phyloP scores from a whole-genome alignment of 2,113 vertebrate species.

The Isichthys henryi region DNA sequence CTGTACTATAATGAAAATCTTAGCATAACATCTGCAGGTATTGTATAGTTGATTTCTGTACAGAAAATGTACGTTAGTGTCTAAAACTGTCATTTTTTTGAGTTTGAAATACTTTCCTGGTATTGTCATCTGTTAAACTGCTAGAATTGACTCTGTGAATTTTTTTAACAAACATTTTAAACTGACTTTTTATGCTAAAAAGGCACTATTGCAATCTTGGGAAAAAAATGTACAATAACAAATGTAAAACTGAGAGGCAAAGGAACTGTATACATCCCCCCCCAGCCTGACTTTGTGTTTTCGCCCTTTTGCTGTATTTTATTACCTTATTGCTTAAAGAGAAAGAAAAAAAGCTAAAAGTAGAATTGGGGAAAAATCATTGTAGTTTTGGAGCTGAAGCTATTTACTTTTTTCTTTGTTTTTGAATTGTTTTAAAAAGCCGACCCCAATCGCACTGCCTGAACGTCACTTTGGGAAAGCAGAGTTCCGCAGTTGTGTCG shows the following conservation, averaged over 20 bases:
- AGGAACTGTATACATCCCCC: background rate
- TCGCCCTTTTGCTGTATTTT: background rate
- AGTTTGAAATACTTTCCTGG: constrained; percentile 20
- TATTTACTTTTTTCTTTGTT: constrained; percentile 36
- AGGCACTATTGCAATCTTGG: constrained; percentile 10
- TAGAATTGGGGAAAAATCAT: constrained; percentile 47
- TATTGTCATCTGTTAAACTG: constrained; percentile 21
- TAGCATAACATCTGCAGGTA: constrained; percentile 84
- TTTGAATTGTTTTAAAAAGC: constrained; percentile 30
- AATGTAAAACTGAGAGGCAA: background rate
- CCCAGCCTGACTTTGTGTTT: background rate
- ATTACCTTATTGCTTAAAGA: constrained; percentile 35
- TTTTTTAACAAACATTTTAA: constrained; percentile 23
- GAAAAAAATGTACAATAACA: background rate
- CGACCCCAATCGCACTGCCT: constrained; percentile 41
- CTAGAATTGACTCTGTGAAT: constrained; percentile 27
- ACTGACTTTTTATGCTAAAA: constrained; percentile 14
- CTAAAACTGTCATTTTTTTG: constrained; percentile 55
- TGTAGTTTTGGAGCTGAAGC: constrained; percentile 47
- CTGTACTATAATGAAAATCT: constrained; percentile 84
- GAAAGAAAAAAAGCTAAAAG: constrained; percentile 37
- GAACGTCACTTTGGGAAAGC: constrained; percentile 23
- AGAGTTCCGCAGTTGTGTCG: background rate
- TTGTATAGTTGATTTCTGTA: constrained; percentile 90
- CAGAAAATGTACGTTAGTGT: constrained; percentile 65